A percentile compares a stretch with the other conserved stretches of the same genome.
Conservation (phyloP, 2,113 vertebrate species). For the Prolemur simus region DNA sequence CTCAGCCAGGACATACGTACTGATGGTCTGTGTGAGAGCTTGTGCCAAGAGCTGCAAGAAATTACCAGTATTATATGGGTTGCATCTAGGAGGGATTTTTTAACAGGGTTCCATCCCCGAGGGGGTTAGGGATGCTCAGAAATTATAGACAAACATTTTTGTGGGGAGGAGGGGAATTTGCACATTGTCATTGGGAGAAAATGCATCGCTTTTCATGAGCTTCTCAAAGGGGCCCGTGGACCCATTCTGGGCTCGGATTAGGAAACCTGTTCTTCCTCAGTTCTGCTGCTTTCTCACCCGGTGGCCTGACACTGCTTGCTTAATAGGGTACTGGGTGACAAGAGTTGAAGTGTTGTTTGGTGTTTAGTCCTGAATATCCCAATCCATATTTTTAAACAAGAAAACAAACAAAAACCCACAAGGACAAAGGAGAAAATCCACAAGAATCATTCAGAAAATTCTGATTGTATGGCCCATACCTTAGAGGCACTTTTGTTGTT, state of each 20-base stretch:
- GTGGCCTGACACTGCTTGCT: neutral
- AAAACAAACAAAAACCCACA: neutral
- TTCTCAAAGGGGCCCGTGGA: neutral
- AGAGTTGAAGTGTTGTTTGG: neutral
- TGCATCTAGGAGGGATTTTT: neutral
- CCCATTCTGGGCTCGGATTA: neutral
- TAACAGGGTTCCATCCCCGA: neutral
- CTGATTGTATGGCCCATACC: too few relatives aligned
- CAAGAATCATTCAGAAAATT: neutral
- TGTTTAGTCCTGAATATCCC: neutral
- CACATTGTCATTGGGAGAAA: neutral
- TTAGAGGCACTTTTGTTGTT: neutral
- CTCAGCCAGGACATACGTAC: neutral
- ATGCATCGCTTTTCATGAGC: neutral
- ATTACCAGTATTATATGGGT: neutral
- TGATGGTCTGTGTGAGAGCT: neutral
- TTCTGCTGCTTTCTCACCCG: neutral
- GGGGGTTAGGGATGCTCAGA: neutral
- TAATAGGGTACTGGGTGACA: fast-evolving
- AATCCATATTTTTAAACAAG: neutral
- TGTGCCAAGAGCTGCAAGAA: neutral
- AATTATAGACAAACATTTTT: neutral
- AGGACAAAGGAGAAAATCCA: neutral
- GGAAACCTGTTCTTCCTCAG: neutral
- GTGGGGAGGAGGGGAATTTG: neutral